Percentiles rank a stretch among this genome's conserved stretches.
Evolutionary conservation across 2,113 vertebrate genomes (phyloP).

Genomic region (Daphoenositta chrysoptera): DNA sequence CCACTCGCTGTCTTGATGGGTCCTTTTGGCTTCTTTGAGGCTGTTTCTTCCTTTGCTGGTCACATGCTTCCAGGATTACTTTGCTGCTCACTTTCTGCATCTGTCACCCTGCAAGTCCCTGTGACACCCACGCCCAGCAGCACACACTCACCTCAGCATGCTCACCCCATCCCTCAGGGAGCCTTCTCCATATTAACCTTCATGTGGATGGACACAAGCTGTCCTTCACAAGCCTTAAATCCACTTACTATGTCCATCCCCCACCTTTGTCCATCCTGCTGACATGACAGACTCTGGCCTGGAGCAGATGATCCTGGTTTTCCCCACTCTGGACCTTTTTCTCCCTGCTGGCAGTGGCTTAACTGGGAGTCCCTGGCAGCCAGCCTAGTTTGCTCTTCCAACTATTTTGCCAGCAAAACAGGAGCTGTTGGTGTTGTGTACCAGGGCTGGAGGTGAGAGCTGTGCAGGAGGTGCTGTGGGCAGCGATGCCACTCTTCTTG

Average conservation of each 20-base stretch:
- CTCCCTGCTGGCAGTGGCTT: not conserved
- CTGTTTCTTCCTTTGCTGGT: not conserved
- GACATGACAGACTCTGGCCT: not conserved
- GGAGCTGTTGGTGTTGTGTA: not conserved
- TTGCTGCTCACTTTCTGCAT: not conserved
- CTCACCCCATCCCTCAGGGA: not conserved
- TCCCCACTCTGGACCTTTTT: not conserved
- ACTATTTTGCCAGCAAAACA: not conserved
- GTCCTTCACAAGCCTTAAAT: not conserved
- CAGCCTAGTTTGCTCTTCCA: not conserved
- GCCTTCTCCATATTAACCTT: not conserved
- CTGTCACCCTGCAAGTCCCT: not conserved
- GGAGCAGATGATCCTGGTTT: not conserved
- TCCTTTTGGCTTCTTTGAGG: not conserved
- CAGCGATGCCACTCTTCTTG: not conserved
- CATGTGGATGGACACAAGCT: fast-evolving
- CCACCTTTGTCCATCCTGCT: fast-evolving
- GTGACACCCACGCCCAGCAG: not conserved
- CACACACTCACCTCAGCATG: not conserved
- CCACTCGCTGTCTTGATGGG: not conserved
- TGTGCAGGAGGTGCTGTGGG: not conserved
- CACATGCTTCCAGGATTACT: not conserved
- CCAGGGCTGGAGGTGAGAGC: not conserved
- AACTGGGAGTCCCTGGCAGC: not conserved
- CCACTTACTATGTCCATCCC: not conserved